A percentile compares a stretch with the other conserved stretches of the same genome.
Conservation (phyloP, 2,113 vertebrate genomes). For the Gnathonemus echidnorhynchus region DNA sequence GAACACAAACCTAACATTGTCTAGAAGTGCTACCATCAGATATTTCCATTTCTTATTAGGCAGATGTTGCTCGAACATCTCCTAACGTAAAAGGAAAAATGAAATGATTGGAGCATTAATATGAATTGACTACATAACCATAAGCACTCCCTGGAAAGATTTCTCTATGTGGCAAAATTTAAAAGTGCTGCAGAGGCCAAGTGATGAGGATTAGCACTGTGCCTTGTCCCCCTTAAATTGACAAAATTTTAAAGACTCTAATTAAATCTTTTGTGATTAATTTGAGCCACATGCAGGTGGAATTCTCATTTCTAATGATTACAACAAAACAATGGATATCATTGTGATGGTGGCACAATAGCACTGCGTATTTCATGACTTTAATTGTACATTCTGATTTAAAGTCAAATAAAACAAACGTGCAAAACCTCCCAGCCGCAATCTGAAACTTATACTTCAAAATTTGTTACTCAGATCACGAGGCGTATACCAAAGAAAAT, state of each 20-base stretch:
- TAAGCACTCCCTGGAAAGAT: background rate
- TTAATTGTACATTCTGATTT: background rate
- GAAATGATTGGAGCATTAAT: background rate
- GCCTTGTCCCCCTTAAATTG: background rate
- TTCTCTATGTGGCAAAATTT: background rate
- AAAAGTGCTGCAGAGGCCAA: background rate
- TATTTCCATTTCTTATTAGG: background rate
- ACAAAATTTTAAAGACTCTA: background rate
- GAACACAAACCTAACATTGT: background rate
- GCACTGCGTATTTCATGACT: background rate
- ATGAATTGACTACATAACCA: background rate
- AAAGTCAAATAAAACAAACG: background rate
- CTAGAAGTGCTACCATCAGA: background rate
- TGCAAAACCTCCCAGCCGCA: background rate
- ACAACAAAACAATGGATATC: background rate
- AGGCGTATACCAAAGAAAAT: background rate
- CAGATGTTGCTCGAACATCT: background rate
- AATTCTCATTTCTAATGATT: background rate
- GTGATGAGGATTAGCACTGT: background rate
- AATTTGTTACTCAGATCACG: background rate
- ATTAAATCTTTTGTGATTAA: background rate
- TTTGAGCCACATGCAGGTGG: background rate
- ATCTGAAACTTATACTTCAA: background rate
- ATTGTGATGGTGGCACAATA: background rate
- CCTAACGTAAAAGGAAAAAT: background rate